A percentile compares a stretch with the other conserved stretches of the same genome.
Conservation (phyloP, 2,797 vertebrate genomes). For the Phalanger gymnotis region DNA sequence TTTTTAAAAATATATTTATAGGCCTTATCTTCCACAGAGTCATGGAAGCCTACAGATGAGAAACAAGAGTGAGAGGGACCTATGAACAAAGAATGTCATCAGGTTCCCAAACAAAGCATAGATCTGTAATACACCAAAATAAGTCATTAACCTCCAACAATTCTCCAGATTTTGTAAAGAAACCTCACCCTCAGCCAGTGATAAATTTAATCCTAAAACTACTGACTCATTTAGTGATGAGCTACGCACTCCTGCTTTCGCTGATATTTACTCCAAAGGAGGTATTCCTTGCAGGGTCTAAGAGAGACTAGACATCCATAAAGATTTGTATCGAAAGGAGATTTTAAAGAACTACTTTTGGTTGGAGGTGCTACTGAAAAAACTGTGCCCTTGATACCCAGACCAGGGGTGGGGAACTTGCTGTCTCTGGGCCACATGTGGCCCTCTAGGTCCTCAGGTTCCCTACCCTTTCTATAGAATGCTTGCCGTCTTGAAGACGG, state of each 20-base stretch:
- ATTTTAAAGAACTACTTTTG: conserved; percentile 86
- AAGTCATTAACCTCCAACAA: not conserved
- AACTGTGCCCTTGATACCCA: conserved; percentile 83
- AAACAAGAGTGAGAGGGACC: not conserved
- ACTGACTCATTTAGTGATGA: not conserved
- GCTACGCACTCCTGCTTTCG: not conserved
- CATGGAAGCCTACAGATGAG: not conserved
- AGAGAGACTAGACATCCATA: conserved; percentile 88
- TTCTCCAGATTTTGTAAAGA: not conserved
- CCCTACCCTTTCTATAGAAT: conserved; percentile 66
- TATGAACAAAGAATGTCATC: not conserved
- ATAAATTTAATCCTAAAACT: not conserved
- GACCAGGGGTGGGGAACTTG: conserved; percentile 36
- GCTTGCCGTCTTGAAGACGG: conserved; percentile 84
- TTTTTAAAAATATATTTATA: not conserved
- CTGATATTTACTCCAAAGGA: not conserved
- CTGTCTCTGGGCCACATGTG: too few relatives aligned
- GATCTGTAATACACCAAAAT: not conserved
- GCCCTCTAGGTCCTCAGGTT: too few relatives aligned
- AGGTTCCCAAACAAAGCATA: not conserved
- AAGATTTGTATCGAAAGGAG: conserved; percentile 88
- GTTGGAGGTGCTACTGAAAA: conserved; percentile 85
- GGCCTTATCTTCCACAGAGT: too few relatives aligned
- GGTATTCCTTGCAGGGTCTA: conserved; percentile 82
- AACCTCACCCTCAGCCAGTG: not conserved